Evolutionary conservation across 2,888 invertebrate species (phyloP).

Genomic region (Drosophila leonis): DNA sequence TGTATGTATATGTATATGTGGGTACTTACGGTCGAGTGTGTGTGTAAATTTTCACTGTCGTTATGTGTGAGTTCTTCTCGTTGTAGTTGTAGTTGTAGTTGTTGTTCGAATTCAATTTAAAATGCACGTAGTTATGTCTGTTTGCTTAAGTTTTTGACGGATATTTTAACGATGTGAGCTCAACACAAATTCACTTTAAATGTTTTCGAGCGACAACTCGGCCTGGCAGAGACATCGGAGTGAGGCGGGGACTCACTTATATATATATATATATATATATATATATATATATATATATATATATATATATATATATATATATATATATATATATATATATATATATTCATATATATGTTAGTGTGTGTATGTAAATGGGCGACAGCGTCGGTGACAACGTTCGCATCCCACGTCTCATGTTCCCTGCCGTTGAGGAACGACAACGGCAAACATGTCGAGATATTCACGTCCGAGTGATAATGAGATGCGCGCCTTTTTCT

Average conservation of each 20-base stretch:
- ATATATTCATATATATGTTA: constrained; percentile 14
- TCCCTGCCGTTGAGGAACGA: constrained; percentile 65
- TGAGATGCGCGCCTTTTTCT: constrained; percentile 82
- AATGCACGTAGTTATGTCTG: constrained; percentile 81
- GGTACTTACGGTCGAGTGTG: constrained; percentile 42
- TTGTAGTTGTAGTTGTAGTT: constrained; percentile 41
- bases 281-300: constrained; percentile 7
- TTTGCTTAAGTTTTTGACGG: constrained; percentile 83
- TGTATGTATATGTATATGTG: constrained; percentile 5
- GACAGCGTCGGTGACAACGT: constrained; percentile 58
- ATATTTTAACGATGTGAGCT: constrained; percentile 83
- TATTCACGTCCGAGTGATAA: constrained; percentile 84
- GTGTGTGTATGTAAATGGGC: constrained; percentile 45
- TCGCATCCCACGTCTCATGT: constrained; percentile 42
- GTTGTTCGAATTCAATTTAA: constrained; percentile 80
- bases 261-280: constrained; percentile 5
- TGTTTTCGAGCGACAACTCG: constrained; percentile 67
- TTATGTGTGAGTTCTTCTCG: constrained; percentile 51
- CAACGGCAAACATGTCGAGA: constrained; percentile 77
- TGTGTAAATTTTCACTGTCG: constrained; percentile 76
- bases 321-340: constrained; percentile 18
- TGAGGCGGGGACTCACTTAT: constrained; percentile 20
- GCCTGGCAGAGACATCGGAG: constrained; percentile 25
- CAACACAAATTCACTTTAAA: constrained; percentile 82
- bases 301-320: constrained; percentile 16